Evolutionary conservation across 1,140 invertebrate genomes (phyloP).

Genomic region (Macrocentrus cingulum): DNA sequence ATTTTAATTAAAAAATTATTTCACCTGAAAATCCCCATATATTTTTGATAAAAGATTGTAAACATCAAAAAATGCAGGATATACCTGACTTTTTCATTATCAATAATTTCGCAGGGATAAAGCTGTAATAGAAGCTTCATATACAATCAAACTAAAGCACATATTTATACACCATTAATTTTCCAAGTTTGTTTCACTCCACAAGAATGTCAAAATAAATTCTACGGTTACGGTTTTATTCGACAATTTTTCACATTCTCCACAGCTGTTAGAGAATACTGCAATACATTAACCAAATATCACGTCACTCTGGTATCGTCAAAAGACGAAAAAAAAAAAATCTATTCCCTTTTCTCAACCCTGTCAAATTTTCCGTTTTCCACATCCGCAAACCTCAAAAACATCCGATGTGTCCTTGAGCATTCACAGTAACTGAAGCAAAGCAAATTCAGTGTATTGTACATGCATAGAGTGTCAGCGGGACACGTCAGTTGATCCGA

Average conservation of each 20-base stretch:
- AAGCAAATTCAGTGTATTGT: constrained; percentile 40
- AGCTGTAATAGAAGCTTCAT: too few relatives aligned
- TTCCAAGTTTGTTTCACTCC: neutral
- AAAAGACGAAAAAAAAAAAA: constrained; percentile 1
- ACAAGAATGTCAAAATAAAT: constrained; percentile 4
- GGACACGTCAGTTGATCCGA: constrained; percentile 23
- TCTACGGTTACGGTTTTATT: constrained; percentile 3
- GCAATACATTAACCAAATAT: constrained; percentile 7
- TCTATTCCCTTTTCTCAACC: constrained; percentile 14
- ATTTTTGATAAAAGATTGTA: too few relatives aligned
- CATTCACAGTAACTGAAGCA: constrained; percentile 50
- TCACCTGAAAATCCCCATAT: too few relatives aligned
- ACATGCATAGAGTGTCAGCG: constrained; percentile 17
- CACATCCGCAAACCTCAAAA: constrained; percentile 49
- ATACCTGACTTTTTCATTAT: too few relatives aligned
- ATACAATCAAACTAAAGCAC: neutral
- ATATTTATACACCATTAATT: neutral
- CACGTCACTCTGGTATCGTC: neutral
- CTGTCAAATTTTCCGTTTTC: constrained; percentile 24
- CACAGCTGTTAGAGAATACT: neutral
- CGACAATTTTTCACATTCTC: neutral
- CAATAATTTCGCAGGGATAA: too few relatives aligned
- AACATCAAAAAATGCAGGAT: too few relatives aligned
- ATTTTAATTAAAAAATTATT: too few relatives aligned
- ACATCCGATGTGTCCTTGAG: constrained; percentile 38